phyloP scores from a whole-genome alignment of 1,140 invertebrate genomes.

The Neuroterus valhalla region DNA sequence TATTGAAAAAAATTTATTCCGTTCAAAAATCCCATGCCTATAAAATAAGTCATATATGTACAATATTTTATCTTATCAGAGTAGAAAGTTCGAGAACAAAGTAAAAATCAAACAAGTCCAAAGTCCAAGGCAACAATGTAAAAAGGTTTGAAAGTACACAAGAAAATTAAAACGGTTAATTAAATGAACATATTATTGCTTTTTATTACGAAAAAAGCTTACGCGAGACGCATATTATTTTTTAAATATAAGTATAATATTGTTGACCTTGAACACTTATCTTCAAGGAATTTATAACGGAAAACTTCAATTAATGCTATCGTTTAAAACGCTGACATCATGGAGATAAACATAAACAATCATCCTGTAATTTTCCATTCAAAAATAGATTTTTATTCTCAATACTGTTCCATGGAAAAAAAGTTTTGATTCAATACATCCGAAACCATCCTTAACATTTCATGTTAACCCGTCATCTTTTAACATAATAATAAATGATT shows the following conservation, averaged over 20 bases:
- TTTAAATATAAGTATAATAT: slow-evolving; percentile 4
- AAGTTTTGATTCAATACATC: too few species aligned
- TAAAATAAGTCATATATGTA: too few species aligned
- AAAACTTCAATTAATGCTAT: neutral
- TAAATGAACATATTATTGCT: neutral
- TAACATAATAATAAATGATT: too few species aligned
- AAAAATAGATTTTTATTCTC: neutral
- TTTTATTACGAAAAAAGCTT: neutral
- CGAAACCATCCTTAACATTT: too few species aligned
- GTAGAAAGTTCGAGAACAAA: too few species aligned
- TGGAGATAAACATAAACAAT: slow-evolving; percentile 2
- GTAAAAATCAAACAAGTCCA: too few species aligned
- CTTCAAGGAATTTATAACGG: neutral
- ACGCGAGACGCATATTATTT: neutral
- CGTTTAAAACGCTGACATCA: neutral
- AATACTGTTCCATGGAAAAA: too few species aligned
- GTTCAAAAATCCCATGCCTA: too few species aligned
- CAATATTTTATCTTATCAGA: too few species aligned
- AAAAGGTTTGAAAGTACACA: neutral
- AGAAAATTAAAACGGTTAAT: neutral
- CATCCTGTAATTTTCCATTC: neutral
- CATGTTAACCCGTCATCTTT: too few species aligned
- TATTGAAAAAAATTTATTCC: too few species aligned
- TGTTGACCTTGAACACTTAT: neutral
- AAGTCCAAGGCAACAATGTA: too few species aligned